Evolutionary conservation across 2,113 vertebrate genomes (phyloP).

Genomic region (Dendropsophus ebraccatus): DNA sequence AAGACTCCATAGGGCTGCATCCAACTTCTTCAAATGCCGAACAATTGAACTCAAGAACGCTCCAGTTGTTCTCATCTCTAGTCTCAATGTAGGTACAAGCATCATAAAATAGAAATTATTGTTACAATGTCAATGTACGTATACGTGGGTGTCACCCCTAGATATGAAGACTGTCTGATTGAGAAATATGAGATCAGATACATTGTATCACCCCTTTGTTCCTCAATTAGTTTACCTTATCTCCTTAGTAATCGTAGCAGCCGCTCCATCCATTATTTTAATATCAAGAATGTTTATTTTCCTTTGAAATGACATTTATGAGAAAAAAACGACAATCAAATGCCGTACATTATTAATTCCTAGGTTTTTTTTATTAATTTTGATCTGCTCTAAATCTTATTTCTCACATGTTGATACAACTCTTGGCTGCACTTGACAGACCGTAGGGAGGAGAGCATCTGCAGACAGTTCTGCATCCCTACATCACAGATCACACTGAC

Average conservation of each 20-base stretch:
- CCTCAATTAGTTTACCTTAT: neutral
- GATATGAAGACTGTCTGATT: neutral
- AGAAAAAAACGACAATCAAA: neutral
- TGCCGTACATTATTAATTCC: neutral
- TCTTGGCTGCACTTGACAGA: constrained; percentile 2
- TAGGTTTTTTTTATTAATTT: neutral
- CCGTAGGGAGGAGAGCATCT: constrained; percentile 29
- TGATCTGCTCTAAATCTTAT: neutral
- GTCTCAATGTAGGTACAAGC: no score
- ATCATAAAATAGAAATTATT: no score
- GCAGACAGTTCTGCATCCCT: constrained; percentile 1
- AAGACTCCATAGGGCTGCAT: no score
- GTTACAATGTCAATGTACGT: neutral
- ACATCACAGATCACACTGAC: constrained; percentile 36
- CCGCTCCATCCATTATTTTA: neutral
- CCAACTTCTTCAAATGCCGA: no score
- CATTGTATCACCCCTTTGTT: neutral
- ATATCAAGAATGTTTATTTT: constrained; percentile 12
- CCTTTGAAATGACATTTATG: neutral
- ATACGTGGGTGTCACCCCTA: neutral
- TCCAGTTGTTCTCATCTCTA: no score
- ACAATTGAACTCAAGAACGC: no score
- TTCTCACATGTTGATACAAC: neutral
- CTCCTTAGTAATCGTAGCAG: neutral
- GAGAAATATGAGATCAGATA: neutral